phyloP scores from a whole-genome alignment of 2,888 invertebrate genomes.

The Fragum fragum region DNA sequence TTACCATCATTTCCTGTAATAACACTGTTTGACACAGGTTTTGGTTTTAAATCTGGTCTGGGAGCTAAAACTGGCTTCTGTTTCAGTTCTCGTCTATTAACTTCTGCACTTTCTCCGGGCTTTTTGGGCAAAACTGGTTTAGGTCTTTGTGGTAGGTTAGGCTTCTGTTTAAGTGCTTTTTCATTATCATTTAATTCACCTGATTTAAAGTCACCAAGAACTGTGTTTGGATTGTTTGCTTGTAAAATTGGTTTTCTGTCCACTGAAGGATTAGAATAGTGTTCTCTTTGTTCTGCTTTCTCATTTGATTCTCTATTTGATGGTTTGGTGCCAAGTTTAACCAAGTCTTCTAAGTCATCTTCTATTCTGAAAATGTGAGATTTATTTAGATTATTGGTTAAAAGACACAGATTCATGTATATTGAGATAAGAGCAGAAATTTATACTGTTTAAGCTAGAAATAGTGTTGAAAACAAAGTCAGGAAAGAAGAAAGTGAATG shows the following conservation, averaged over 20 bases:
- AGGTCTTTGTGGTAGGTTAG: neutral
- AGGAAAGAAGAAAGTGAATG: too few relatives aligned
- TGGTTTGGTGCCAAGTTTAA: constrained; percentile 43
- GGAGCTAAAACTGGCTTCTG: constrained; percentile 28
- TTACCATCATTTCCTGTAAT: neutral
- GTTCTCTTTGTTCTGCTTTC: neutral
- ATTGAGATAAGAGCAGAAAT: too few relatives aligned
- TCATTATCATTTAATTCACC: neutral
- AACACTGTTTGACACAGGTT: neutral
- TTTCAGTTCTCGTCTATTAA: constrained; percentile 34
- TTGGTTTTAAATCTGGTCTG: constrained; percentile 12
- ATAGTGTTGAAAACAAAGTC: too few relatives aligned
- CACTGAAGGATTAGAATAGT: too few relatives aligned
- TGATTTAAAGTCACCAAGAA: neutral
- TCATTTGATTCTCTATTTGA: constrained; percentile 44
- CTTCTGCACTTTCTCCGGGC: neutral
- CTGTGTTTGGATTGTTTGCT: neutral
- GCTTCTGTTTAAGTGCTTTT: neutral
- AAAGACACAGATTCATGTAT: too few relatives aligned
- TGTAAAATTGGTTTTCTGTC: neutral
- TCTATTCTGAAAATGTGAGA: constrained; percentile 68
- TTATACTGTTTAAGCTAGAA: too few relatives aligned
- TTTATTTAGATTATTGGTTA: too few relatives aligned
- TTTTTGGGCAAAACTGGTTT: constrained; percentile 9
- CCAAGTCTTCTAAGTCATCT: constrained; percentile 73